Conservation (phyloP, 2,888 invertebrate species). For the Calliphora vomitoria region DNA sequence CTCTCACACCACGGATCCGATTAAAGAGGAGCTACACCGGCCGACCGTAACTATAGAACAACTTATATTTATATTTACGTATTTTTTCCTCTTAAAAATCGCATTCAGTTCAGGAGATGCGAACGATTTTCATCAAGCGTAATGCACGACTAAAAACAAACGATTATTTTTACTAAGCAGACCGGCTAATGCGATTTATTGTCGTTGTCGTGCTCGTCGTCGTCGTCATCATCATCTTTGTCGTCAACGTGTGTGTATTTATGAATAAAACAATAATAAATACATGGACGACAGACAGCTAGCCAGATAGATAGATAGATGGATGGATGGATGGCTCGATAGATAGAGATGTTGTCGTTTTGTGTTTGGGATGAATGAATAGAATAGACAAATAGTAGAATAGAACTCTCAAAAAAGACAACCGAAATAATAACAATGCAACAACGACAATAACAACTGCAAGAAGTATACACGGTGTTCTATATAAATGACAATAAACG, state of each 20-base stretch:
- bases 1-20: not conserved
- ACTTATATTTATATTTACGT: not conserved
- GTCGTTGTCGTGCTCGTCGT: conserved; percentile 31
- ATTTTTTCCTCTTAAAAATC: conserved; percentile 7
- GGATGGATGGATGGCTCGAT: conserved; percentile 23
- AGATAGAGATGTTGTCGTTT: conserved; percentile 41
- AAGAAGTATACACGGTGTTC: not conserved
- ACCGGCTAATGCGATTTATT: conserved; percentile 68
- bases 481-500: conserved; percentile 19
- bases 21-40: not conserved
- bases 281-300: conserved; percentile 25
- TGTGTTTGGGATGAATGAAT: conserved; percentile 33
- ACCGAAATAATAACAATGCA: conserved; percentile 15
- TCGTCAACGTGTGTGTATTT: conserved; percentile 21
- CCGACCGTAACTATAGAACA: not conserved
- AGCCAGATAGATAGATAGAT: not conserved
- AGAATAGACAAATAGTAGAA: conserved; percentile 45
- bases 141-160: conserved; percentile 71
- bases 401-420: conserved; percentile 15
- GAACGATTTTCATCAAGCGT: conserved; percentile 68
- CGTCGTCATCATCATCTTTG: conserved; percentile 11
- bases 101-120: conserved; percentile 41
- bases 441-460: conserved; percentile 7
- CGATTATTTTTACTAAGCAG: conserved; percentile 59
- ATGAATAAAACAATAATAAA: conserved; percentile 35